These are phyloP conservation scores for Sitophilus oryzae DNA, from an alignment of 1,140 invertebrate species.

Conservation along the genomic window DNA sequence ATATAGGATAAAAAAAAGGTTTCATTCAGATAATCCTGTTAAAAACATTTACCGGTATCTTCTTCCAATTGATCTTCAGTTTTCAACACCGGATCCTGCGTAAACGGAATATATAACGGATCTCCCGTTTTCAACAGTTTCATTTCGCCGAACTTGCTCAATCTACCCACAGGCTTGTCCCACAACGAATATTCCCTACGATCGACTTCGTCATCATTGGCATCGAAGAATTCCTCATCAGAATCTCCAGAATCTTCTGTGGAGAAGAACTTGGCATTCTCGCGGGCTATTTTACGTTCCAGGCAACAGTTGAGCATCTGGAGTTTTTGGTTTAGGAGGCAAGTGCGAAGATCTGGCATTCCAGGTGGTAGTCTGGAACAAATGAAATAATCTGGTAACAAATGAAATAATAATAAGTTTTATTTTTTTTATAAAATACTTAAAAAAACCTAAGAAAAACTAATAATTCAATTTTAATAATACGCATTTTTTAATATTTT, in stretches of 20 bases:
- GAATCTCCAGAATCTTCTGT: conserved; percentile 42
- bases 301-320: conserved; percentile 97
- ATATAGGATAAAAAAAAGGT: neutral
- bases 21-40: neutral
- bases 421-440: no score
- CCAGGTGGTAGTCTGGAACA: conserved; percentile 62
- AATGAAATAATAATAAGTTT: no score
- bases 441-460: neutral
- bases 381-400: no score
- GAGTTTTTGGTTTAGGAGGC: conserved; percentile 92
- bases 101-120: conserved; percentile 79
- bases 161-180: conserved; percentile 67
- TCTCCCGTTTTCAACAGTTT: conserved; percentile 63
- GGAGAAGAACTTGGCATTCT: conserved; percentile 37
- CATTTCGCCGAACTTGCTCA: conserved; percentile 61
- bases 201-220: conserved; percentile 51
- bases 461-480: neutral
- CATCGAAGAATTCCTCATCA: conserved; percentile 81
- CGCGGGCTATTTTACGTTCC: conserved; percentile 59
- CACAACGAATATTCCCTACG: conserved; percentile 50
- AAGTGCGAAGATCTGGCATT: conserved; percentile 77
- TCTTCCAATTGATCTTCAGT: conserved; percentile 95
- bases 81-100: conserved; percentile 91
- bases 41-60: conserved; percentile 63
- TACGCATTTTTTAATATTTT: no score